These are phyloP conservation scores for Harpalus rufipes DNA, from an alignment of 2,888 invertebrate genomes.

Conservation along the genomic window DNA sequence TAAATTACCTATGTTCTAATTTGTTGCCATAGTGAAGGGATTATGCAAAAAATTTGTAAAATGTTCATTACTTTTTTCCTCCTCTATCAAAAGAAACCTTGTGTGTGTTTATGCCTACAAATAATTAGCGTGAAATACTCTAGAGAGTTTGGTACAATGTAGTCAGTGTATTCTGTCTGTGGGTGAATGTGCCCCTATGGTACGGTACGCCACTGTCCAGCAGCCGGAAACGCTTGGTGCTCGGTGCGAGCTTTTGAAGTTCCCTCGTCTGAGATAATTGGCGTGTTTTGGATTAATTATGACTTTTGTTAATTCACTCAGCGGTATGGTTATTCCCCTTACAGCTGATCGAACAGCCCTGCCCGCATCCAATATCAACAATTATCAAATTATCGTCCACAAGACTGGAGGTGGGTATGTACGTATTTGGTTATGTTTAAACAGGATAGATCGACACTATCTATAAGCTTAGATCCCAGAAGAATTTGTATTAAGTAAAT, in stretches of 20 bases:
- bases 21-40: no score
- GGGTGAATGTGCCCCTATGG: conserved; percentile 28
- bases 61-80: no score
- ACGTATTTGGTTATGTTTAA: no score
- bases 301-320: conserved; percentile 74
- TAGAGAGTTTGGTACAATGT: background rate
- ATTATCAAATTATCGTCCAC: conserved; percentile 35
- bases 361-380: conserved; percentile 47
- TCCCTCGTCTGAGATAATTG: conserved; percentile 74
- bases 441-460: no score
- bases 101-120: background rate
- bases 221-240: conserved; percentile 39
- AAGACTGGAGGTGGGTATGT: background rate
- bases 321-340: conserved; percentile 46
- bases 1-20: no score
- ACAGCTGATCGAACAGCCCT: conserved; percentile 32
- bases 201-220: conserved; percentile 32
- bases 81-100: no score
- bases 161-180: background rate
- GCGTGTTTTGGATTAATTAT: conserved; percentile 77
- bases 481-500: no score
- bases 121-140: background rate
- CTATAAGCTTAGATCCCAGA: no score
- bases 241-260: conserved; percentile 64
- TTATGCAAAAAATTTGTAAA: no score